Evolutionary conservation across 2,888 invertebrate genomes (phyloP), one percentile per base, ranked within the genome.

Genomic region (Achlya flavicornis): DNA sequence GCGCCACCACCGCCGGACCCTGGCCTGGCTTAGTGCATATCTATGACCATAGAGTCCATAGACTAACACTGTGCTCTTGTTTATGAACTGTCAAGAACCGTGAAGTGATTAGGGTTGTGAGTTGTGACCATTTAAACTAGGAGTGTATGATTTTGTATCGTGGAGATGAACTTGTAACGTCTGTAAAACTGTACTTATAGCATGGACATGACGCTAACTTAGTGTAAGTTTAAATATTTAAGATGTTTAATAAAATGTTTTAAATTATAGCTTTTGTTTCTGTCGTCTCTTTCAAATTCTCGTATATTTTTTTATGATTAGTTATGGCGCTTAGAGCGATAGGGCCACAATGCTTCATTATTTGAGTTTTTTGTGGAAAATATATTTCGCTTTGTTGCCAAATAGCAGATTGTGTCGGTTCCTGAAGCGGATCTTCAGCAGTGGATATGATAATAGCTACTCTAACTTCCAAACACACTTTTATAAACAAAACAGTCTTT

Each of bases 1-100:
- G 97, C 97, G 0, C 94, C 97, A 0, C 97, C 97, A 1, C 96
- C 97, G 0, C 80, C 91, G 0, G 93, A 93, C 65, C 80, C 92
- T 0, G 85, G 84, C 0, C 82, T 90, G 0, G 64, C 90, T 0
- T 91, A 86, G 75, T 62, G 61, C 63, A 62, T 26, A 63, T 57
- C 26, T 48, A 1, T 16, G 53, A 62, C 61, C 61, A 67, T 69
- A 69, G 61, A 66, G 69, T 62, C 41, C 12, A 12, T 41, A 41
- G 12, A 41, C 12, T 41, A 12, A 41, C 11, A 64, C 4, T 16
- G 10, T 16, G 10, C 16, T 53, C 16, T 53, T 19, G 53, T 53
- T 53, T 53, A 10, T 53, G 53, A 53, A 53, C 53, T 53, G 53
- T 53, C 53, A 53, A 19, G 48, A 19, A 46, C n/a, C 16, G 48